Evolutionary conservation across 2,888 invertebrate species (phyloP).

Genomic region (Linhomoeus sp.): DNA sequence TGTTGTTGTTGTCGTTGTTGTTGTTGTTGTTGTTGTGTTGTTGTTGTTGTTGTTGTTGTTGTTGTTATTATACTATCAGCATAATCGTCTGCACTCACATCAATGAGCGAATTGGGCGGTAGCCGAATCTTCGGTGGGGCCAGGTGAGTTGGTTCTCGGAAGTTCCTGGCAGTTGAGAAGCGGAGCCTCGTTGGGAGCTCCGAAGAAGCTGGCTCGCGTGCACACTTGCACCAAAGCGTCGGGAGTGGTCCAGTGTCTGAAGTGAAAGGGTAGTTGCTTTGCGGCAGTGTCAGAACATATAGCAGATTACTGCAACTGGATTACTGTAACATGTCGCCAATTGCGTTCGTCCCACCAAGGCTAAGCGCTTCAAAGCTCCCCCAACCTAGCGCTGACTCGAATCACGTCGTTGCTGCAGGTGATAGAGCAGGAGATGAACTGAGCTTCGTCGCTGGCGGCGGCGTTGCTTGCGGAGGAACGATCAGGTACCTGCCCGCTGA

Average conservation of each 20-base stretch:
- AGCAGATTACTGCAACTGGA: not conserved
- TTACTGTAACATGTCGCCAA: too few relatives aligned
- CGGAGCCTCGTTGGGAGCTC: slow-evolving; percentile 9
- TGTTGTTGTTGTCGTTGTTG: too few relatives aligned
- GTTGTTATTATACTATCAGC: too few relatives aligned
- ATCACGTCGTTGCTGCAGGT: slow-evolving; percentile 17
- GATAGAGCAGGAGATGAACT: slow-evolving; percentile 24
- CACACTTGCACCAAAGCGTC: slow-evolving; percentile 24
- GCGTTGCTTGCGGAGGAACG: slow-evolving; percentile 19
- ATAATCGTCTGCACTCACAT: slow-evolving; percentile 12
- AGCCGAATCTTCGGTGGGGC: slow-evolving; percentile 19
- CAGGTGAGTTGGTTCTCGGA: slow-evolving; percentile 11
- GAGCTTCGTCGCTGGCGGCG: slow-evolving; percentile 25
- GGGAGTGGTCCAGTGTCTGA: slow-evolving; percentile 22
- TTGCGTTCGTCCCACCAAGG: too few relatives aligned
- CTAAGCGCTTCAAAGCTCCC: too few relatives aligned
- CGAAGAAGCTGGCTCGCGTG: slow-evolving; percentile 22
- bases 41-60: too few relatives aligned
- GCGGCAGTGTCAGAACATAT: not conserved
- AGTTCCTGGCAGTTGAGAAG: slow-evolving; percentile 25
- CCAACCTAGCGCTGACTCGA: slow-evolving; percentile 10
- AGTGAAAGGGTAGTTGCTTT: not conserved
- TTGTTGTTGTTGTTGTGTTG: too few relatives aligned
- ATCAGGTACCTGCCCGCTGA: slow-evolving; percentile 20
- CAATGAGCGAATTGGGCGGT: slow-evolving; percentile 21